Conservation (phyloP, 1,140 invertebrate species). For the Orussus abietinus region DNA sequence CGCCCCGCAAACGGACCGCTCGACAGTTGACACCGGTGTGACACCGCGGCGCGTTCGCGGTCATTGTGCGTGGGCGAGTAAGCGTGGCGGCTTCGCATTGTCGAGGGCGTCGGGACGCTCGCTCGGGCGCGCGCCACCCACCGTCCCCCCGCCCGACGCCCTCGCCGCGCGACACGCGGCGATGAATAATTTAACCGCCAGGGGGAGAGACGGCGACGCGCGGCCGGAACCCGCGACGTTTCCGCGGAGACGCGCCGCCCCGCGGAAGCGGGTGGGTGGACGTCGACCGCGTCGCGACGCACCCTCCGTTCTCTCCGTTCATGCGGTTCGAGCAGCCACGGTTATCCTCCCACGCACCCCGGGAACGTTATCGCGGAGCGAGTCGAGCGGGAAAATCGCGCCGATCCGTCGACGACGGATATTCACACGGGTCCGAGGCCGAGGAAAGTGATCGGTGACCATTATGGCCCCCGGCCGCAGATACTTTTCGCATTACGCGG, state of each 20-base stretch:
- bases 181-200: constrained; percentile 33
- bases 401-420: too few relatives aligned
- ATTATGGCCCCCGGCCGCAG: too few relatives aligned
- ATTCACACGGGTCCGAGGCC: too few relatives aligned
- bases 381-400: too few relatives aligned
- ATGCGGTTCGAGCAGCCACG: too few relatives aligned
- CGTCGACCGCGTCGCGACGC: too few relatives aligned
- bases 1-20: constrained; percentile 38
- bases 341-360: too few relatives aligned
- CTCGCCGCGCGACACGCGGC: constrained; percentile 16
- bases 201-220: constrained; percentile 2
- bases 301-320: too few relatives aligned
- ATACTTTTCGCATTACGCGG: too few relatives aligned
- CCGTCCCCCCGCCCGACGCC: neutral
- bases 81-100: constrained; percentile 33
- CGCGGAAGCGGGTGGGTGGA: too few relatives aligned
- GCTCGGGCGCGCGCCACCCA: constrained; percentile 2
- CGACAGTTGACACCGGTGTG: constrained; percentile 50
- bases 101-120: constrained; percentile 23
- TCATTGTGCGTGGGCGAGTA: constrained; percentile 38
- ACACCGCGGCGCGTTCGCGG: constrained; percentile 36
- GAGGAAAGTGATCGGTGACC: too few relatives aligned
- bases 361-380: too few relatives aligned
- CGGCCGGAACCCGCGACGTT: neutral
- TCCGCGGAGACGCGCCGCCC: neutral